phyloP scores from a whole-genome alignment of 1,140 invertebrate genomes.

The Drosophila nikananu region DNA sequence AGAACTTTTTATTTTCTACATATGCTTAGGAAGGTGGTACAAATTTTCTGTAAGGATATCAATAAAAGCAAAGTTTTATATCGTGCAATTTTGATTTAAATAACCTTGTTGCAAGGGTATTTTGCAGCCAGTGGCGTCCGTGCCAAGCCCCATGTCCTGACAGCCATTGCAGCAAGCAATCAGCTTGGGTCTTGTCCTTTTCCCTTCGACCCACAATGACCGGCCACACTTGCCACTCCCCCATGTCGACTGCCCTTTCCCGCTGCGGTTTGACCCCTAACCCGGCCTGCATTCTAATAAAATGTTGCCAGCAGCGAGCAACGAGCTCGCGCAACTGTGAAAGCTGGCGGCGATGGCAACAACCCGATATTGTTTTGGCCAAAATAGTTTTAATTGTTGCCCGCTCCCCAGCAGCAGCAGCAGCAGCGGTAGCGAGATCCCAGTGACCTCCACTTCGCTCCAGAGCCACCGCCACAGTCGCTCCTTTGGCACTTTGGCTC shows the following conservation, averaged over 20 bases:
- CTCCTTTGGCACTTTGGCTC: constrained; percentile 36
- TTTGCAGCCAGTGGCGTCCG: constrained; percentile 1
- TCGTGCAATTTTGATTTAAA: background rate
- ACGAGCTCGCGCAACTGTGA: constrained; percentile 38
- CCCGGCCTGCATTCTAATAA: constrained; percentile 69
- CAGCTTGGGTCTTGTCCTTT: constrained; percentile 70
- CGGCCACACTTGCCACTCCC: constrained; percentile 1
- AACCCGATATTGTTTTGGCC: constrained; percentile 78
- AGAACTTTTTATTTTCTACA: background rate
- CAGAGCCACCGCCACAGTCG: constrained; percentile 5
- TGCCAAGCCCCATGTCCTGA: constrained; percentile 62
- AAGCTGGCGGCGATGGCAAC: constrained; percentile 58
- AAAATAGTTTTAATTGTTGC: constrained; percentile 81
- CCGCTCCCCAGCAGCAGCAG: constrained; percentile 13
- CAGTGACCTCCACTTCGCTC: constrained; percentile 10
- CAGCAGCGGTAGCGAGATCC: constrained; percentile 16
- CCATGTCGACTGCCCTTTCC: background rate
- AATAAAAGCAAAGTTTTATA: background rate
- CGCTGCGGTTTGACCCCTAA: constrained; percentile 71
- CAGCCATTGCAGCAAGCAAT: constrained; percentile 74
- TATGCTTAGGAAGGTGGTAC: too few species aligned
- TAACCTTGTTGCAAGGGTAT: constrained; percentile 40
- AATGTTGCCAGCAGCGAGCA: constrained; percentile 64
- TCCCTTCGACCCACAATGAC: background rate
- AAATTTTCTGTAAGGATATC: too few species aligned